Conservation (phyloP, 2,797 vertebrate genomes). For the Catostomus latipinnis region DNA sequence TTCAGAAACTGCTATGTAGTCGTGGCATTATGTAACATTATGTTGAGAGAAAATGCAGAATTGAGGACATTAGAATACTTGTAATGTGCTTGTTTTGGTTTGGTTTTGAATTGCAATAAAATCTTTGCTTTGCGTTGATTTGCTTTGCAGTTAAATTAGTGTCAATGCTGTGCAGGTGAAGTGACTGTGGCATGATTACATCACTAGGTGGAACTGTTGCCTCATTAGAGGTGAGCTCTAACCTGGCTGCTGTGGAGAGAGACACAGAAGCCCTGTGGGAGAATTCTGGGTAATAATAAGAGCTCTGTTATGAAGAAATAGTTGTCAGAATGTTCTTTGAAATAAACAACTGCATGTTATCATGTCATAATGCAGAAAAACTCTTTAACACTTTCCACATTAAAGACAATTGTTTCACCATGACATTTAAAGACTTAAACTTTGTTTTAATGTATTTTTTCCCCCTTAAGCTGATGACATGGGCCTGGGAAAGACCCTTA, state of each 20-base stretch:
- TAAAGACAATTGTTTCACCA: not conserved
- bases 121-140: too few relatives aligned
- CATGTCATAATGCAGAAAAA: too few relatives aligned
- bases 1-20: too few relatives aligned
- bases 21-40: too few relatives aligned
- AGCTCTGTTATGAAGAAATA: constrained; percentile 51
- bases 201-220: constrained; percentile 78
- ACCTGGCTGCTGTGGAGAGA: constrained; percentile 95
- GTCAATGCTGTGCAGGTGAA: not conserved
- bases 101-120: too few relatives aligned
- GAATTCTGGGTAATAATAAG: constrained; percentile 87
- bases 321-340: not conserved
- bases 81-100: too few relatives aligned
- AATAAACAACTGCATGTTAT: too few relatives aligned
- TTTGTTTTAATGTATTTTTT: too few relatives aligned
- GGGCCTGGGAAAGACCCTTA: constrained; percentile 96
- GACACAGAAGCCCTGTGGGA: constrained; percentile 88
- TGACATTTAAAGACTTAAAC: not conserved
- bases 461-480: constrained; percentile 90
- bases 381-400: not conserved
- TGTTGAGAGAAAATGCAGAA: too few relatives aligned
- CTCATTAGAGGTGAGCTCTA: constrained; percentile 89
- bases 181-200: not conserved
- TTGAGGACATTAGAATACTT: too few relatives aligned
- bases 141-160: not conserved